Percentiles rank a stretch among this genome's conserved stretches.
Conservation (phyloP, 2,888 invertebrate species). For the Cybosia mesomella region DNA sequence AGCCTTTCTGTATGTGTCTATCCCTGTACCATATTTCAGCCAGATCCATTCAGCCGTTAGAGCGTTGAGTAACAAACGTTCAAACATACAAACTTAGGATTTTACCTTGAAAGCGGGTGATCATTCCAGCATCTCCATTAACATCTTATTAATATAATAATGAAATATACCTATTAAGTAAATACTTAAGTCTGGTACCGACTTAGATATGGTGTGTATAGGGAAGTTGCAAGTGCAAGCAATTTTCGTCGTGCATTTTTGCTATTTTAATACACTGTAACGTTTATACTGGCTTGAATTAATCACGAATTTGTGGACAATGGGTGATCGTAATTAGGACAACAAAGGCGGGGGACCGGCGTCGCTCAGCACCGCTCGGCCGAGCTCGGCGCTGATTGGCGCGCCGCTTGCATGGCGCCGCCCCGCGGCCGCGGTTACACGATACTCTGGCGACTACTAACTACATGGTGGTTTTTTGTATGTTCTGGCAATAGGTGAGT, state of each 20-base stretch:
- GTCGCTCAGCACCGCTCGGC: constrained; percentile 15
- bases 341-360: constrained; percentile 41
- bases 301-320: constrained; percentile 40
- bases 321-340: constrained; percentile 45
- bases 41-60: too few relatives aligned
- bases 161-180: too few relatives aligned
- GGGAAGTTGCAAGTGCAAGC: neutral
- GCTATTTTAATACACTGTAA: neutral
- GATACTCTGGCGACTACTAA: neutral
- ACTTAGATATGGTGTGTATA: too few relatives aligned
- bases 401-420: constrained; percentile 10
- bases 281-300: constrained; percentile 19
- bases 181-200: too few relatives aligned
- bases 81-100: too few relatives aligned
- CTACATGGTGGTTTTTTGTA: neutral
- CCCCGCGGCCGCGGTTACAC: constrained; percentile 11
- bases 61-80: too few relatives aligned
- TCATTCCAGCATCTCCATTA: too few relatives aligned
- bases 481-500: neutral
- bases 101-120: too few relatives aligned
- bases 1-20: too few relatives aligned
- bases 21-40: too few relatives aligned
- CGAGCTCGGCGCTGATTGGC: constrained; percentile 22
- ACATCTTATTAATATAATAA: too few relatives aligned
- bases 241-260: neutral